Conservation (phyloP, 2,113 vertebrate species). For the Ginglymostoma cirratum region DNA sequence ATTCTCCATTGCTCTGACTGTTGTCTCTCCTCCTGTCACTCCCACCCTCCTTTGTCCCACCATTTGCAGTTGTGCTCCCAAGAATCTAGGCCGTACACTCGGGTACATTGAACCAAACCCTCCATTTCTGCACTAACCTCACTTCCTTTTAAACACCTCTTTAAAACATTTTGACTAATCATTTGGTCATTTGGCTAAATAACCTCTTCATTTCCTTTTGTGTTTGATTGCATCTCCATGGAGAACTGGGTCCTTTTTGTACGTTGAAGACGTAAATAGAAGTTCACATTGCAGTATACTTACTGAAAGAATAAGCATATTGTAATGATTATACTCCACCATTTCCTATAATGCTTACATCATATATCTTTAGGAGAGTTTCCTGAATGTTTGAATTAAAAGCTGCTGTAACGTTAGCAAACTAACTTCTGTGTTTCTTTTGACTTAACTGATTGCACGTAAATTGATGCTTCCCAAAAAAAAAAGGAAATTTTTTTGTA, state of each 20-base stretch:
- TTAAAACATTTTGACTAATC: not conserved
- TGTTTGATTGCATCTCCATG: not conserved
- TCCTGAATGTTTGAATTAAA: not conserved
- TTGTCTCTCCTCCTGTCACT: too few species aligned
- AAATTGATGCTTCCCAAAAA: not conserved
- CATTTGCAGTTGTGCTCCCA: too few species aligned
- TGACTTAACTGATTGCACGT: not conserved
- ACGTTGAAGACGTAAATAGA: not conserved
- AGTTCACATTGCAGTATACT: not conserved
- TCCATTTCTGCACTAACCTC: not conserved
- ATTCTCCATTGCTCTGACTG: too few species aligned
- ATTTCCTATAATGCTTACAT: not conserved
- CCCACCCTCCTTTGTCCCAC: too few species aligned
- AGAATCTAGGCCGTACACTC: too few species aligned
- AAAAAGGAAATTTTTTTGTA: too few species aligned
- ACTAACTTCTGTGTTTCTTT: not conserved
- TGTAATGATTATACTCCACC: not conserved
- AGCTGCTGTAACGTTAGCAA: not conserved
- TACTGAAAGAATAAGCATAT: not conserved
- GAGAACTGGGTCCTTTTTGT: not conserved
- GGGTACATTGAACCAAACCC: too few species aligned
- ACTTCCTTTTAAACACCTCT: not conserved
- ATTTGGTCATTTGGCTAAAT: not conserved
- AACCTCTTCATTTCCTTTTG: not conserved
- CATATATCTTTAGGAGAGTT: not conserved